phyloP scores from a whole-genome alignment of 2,113 vertebrate species.

The Mobula birostris region DNA sequence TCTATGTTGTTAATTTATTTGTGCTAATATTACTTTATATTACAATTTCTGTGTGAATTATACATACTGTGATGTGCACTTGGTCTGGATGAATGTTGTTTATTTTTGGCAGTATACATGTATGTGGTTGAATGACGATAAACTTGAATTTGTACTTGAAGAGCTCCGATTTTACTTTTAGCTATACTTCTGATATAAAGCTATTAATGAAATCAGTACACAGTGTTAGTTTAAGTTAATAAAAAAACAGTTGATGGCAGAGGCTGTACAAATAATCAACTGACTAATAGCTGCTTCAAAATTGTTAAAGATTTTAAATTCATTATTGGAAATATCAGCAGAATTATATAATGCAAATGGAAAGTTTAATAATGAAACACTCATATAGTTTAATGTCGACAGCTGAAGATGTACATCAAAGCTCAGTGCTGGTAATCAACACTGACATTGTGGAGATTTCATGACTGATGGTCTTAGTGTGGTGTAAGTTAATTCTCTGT shows the following conservation, averaged over 20 bases:
- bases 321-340: neutral
- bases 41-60: no score
- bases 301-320: neutral
- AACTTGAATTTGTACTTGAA: neutral
- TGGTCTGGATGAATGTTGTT: no score
- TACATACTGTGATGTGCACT: no score
- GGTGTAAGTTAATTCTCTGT: neutral
- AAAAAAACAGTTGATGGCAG: neutral
- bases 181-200: neutral
- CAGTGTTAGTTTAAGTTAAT: neutral
- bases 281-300: neutral
- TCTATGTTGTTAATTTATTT: no score
- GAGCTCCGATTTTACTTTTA: neutral
- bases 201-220: neutral
- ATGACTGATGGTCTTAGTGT: neutral
- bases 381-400: neutral
- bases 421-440: neutral
- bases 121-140: no score
- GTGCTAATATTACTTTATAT: no score
- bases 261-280: neutral
- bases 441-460: no score
- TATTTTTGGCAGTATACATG: no score
- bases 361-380: neutral
- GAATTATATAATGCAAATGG: neutral
- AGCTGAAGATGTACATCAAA: neutral